Evolutionary conservation across 2,797 vertebrate species (phyloP), one percentile per base, ranked within the genome.

Genomic region (Mus minutoides): DNA sequence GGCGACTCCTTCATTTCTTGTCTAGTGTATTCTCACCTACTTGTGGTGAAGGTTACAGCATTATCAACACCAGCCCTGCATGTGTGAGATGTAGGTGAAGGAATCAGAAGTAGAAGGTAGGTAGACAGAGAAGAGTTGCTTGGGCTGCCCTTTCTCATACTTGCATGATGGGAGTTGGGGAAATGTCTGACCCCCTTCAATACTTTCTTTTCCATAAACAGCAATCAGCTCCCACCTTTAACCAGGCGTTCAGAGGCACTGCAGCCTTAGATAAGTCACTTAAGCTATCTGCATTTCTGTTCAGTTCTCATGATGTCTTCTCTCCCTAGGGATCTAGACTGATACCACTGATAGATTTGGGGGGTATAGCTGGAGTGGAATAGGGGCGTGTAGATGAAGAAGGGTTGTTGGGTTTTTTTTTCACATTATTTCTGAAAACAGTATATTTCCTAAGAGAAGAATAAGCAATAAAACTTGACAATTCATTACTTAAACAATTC

Each of bases 361-460:
- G 56, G 2, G 46, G 26, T 85, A 40, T 40, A 54, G 3, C 3
- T 46, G 64, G 92, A 88, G 84, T 31, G 3, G 19, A 69, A n/a
- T 19, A 14, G 9, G 29, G 69, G 43, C 10, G 10, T 31, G 24
- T 75, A 6, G 13, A 13, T 91, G 14, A 29, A n/a, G 46, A 6
- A 52, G 24, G 24, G 64, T 31, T 34, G 24, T 62, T 62, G 3
- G 8, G 9, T 67, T 67, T 37, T 49, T 24, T 90, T 88, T 80
- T 75, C 73, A 37, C 56, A 87, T 91, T 89, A 58, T 92, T 94
- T 96, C 73, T 93, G 58, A 90, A 76, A 40, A 92, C 13, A 92
- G 4, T 1, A 24, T 43, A 86, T 93, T 96, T 94, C 69, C 80
- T 91, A 60, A 87, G 40, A 92, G 87, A 94, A 29, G 17, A 94